Percentiles rank a stretch among this genome's conserved stretches.
phyloP scores from a whole-genome alignment of 2,888 invertebrate species.

The Eristalis pertinax region DNA sequence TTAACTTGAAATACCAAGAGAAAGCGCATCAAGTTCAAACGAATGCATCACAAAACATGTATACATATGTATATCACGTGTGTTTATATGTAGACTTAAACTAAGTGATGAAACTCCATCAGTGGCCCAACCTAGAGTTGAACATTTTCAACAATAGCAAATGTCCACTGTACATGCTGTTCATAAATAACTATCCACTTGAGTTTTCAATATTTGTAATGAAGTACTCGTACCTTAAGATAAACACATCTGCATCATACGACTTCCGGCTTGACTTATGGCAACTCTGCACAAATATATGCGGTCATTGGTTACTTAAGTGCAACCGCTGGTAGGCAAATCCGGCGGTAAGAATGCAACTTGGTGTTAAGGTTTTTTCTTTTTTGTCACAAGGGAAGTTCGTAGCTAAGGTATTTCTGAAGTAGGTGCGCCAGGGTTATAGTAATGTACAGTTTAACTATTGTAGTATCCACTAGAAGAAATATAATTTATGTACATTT shows the following conservation, averaged over 20 bases:
- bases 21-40: constrained; percentile 1
- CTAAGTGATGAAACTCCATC: background rate
- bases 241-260: background rate
- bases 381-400: background rate
- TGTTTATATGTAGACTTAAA: background rate
- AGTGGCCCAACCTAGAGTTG: background rate
- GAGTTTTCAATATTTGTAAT: background rate
- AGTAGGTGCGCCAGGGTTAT: background rate
- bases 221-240: background rate
- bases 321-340: background rate
- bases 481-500: background rate
- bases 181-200: background rate
- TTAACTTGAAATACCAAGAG: constrained; percentile 3
- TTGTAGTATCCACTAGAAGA: background rate
- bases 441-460: constrained; percentile 10
- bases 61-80: background rate
- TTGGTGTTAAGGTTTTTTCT: background rate
- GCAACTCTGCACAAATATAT: background rate
- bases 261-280: background rate
- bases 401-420: background rate
- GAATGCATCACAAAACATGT: constrained; percentile 11
- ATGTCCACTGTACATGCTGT: background rate
- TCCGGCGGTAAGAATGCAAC: background rate
- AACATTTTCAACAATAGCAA: constrained; percentile 14
- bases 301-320: constrained; percentile 5